Percentiles rank a stretch among this genome's conserved stretches.
These are phyloP conservation scores for Ciconia boyciana DNA, from an alignment of 2,113 vertebrate species.

Conservation along the genomic window DNA sequence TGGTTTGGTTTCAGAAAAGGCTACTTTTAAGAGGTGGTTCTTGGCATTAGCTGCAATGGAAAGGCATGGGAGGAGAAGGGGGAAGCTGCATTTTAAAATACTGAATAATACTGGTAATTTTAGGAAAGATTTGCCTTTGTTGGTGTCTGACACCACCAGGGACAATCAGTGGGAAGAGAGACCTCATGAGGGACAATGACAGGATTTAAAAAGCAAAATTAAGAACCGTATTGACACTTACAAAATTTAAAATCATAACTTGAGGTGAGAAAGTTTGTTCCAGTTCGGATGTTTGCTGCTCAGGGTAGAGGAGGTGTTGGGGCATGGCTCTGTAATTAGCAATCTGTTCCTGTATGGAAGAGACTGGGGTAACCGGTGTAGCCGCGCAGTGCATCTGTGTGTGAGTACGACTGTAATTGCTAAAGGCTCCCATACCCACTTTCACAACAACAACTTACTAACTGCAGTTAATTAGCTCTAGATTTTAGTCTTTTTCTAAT, in stretches of 20 bases:
- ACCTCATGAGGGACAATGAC: not conserved
- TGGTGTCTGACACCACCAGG: not conserved
- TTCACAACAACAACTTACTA: not conserved
- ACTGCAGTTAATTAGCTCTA: not conserved
- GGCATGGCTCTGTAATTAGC: conserved; percentile 9
- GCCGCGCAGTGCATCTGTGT: not conserved
- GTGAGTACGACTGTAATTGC: not conserved
- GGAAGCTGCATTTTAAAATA: not conserved
- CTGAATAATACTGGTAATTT: not conserved
- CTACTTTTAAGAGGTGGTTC: not conserved
- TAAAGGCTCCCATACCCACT: not conserved
- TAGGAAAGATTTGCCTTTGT: not conserved
- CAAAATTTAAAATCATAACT: not conserved
- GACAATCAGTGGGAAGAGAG: not conserved
- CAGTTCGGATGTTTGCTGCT: conserved; percentile 7
- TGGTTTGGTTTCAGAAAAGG: not conserved
- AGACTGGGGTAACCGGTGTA: not conserved
- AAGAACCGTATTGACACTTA: not conserved
- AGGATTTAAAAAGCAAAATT: not conserved
- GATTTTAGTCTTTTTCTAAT: conserved; percentile 19
- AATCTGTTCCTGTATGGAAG: conserved; percentile 6
- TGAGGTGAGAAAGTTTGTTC: conserved; percentile 49
- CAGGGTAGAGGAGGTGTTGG: conserved; percentile 19
- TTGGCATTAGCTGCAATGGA: not conserved
- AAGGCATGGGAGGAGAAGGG: not conserved